Percentiles rank a stretch among this genome's conserved stretches.
These are phyloP conservation scores for Cossypha niveicapilla DNA, from an alignment of 2,797 vertebrate genomes.

Conservation along the genomic window DNA sequence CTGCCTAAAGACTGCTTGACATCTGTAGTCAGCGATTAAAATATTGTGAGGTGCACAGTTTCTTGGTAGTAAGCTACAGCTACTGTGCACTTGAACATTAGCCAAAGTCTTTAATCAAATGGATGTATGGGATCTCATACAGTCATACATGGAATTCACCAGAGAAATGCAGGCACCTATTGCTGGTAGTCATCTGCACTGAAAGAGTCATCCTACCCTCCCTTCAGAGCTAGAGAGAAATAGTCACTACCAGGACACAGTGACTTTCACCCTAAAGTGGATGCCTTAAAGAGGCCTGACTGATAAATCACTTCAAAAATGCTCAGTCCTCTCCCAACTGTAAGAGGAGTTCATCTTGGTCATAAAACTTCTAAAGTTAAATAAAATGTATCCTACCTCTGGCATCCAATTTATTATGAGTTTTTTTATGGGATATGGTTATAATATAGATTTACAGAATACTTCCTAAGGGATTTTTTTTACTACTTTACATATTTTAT, in stretches of 20 bases:
- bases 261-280: not conserved
- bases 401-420: not conserved
- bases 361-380: not conserved
- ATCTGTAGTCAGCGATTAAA: not conserved
- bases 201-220: not conserved
- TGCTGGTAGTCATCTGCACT: not conserved
- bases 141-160: not conserved
- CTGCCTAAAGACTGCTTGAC: not conserved
- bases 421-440: not conserved
- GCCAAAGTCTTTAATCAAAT: not conserved
- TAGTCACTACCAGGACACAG: not conserved
- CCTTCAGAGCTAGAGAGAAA: not conserved
- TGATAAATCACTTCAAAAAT: not conserved
- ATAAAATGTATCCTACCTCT: not conserved
- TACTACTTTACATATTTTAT: not conserved
- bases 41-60: not conserved
- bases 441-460: not conserved
- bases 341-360: not conserved
- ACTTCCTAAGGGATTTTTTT: not conserved
- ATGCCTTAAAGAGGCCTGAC: not conserved
- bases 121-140: not conserved
- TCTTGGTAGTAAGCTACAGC: not conserved
- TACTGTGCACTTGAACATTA: not conserved
- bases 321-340: not conserved
- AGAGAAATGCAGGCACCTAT: not conserved